These are phyloP conservation scores for Noctua janthe DNA, from an alignment of 2,888 invertebrate genomes.

Conservation along the genomic window DNA sequence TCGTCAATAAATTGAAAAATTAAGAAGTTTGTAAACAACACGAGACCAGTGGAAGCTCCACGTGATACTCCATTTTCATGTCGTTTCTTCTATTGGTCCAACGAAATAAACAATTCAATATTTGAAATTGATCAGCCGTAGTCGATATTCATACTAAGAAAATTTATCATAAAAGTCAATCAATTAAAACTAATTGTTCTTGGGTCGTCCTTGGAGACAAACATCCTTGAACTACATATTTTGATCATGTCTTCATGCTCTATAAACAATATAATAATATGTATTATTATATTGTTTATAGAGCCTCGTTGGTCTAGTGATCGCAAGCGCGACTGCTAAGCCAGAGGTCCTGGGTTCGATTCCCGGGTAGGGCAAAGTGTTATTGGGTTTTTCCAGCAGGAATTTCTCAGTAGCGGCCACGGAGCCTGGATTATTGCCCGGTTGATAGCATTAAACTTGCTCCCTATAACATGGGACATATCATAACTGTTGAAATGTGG, in stretches of 20 bases:
- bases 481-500: neutral
- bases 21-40: conserved; percentile 27
- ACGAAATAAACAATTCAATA: conserved; percentile 17
- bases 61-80: conserved; percentile 22
- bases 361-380: neutral
- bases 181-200: conserved; percentile 3
- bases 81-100: neutral
- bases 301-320: neutral
- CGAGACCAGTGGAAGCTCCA: conserved; percentile 25
- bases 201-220: neutral
- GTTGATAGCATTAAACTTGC: neutral
- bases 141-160: neutral
- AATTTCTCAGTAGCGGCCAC: neutral
- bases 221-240: neutral
- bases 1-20: conserved; percentile 4
- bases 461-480: neutral
- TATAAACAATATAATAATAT: neutral
- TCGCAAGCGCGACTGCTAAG: neutral
- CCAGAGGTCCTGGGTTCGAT: neutral
- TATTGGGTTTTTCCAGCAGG: neutral
- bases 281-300: neutral
- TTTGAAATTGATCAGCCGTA: neutral
- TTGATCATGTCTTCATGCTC: neutral
- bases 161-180: neutral
- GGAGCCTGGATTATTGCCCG: neutral